Percentiles rank a stretch among this genome's conserved stretches.
Evolutionary conservation across 2,113 vertebrate genomes (phyloP).

Genomic region (Dromiciops gliroides): DNA sequence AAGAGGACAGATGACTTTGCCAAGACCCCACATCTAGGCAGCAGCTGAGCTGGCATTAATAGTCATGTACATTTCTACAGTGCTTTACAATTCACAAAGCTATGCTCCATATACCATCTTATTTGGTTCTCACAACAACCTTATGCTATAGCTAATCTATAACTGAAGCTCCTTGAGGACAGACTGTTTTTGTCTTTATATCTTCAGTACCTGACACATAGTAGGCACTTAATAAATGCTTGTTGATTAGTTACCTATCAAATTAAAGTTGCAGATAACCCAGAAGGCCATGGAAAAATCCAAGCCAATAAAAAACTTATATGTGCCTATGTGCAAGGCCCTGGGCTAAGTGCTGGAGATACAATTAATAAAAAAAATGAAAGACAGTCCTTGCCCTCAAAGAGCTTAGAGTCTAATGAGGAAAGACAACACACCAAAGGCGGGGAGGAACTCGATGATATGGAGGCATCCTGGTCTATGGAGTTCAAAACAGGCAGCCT

Average conservation of each 20-base stretch:
- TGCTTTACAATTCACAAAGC: background rate
- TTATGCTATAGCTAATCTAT: background rate
- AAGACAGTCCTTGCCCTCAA: background rate
- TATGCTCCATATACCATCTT: background rate
- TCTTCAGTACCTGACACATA: background rate
- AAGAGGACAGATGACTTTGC: background rate
- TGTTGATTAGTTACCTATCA: background rate
- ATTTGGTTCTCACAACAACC: background rate
- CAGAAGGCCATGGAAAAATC: background rate
- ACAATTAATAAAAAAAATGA: background rate
- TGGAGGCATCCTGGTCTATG: background rate
- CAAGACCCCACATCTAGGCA: background rate
- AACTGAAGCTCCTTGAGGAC: background rate
- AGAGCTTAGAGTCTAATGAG: background rate
- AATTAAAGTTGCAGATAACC: background rate
- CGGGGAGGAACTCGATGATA: too few species aligned
- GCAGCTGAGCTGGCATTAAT: background rate
- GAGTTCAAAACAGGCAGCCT: background rate
- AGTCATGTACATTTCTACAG: background rate
- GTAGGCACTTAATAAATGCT: background rate
- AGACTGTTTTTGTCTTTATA: background rate
- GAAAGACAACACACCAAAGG: background rate
- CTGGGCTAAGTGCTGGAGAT: background rate
- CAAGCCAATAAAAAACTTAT: background rate
- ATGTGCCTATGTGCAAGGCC: too few species aligned